Conservation (phyloP, 2,888 invertebrate species). For the Bursaphelenchus okinawaensis region DNA sequence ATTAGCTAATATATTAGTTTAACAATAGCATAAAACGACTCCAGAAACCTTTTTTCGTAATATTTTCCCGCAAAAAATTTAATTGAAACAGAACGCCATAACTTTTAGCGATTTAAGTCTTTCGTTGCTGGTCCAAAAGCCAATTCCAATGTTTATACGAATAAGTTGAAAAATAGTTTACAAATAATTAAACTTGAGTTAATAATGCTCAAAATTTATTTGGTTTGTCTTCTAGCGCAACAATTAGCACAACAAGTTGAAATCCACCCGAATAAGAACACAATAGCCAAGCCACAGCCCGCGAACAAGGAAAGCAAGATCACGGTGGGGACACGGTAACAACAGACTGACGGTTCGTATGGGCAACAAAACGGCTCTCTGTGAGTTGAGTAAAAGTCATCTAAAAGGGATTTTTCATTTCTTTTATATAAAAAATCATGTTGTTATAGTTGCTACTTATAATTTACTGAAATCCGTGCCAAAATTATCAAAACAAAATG, state of each 20-base stretch:
- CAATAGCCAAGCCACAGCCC: neutral
- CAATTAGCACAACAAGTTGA: conserved; percentile 6
- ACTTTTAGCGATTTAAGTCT: neutral
- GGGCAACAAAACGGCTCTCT: conserved; percentile 2
- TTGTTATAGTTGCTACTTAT: no score
- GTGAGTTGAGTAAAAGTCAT: conserved; percentile 8
- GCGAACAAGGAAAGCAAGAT: neutral
- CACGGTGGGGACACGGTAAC: neutral
- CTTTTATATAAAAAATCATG: no score
- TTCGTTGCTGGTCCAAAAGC: no score
- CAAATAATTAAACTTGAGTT: no score
- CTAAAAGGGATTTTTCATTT: neutral
- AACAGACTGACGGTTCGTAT: conserved; percentile 9
- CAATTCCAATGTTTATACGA: no score
- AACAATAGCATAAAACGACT: no score
- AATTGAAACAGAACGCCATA: neutral
- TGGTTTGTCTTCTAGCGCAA: neutral
- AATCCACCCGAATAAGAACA: conserved; percentile 9
- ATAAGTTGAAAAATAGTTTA: no score
- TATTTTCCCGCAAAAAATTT: neutral
- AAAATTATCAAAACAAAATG: no score
- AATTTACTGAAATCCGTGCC: neutral
- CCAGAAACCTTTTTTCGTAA: neutral
- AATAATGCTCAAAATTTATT: no score
- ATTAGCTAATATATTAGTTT: no score